phyloP scores from a whole-genome alignment of 2,797 vertebrate species.

The Australoheros facetus region DNA sequence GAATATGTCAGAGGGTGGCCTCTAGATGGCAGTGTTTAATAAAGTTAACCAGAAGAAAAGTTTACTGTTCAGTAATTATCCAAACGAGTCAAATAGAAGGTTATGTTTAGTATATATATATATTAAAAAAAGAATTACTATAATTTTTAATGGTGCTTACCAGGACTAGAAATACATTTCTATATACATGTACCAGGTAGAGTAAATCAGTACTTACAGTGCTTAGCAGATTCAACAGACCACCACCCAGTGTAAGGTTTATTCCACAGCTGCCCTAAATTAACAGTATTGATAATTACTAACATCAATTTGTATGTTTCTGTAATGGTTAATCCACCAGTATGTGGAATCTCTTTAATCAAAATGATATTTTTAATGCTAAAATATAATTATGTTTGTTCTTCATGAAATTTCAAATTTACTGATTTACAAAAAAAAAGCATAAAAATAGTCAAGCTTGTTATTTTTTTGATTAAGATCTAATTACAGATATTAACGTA shows the following conservation, averaged over 20 bases:
- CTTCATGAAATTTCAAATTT: neutral
- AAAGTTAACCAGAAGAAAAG: slow-evolving; percentile 21
- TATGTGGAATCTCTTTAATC: neutral
- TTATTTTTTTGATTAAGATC: neutral
- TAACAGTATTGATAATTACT: neutral
- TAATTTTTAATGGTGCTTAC: neutral
- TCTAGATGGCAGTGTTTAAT: slow-evolving; percentile 75
- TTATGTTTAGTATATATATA: neutral
- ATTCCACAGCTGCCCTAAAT: neutral
- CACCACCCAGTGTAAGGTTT: neutral
- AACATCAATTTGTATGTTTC: neutral
- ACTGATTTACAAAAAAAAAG: neutral
- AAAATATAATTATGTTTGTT: no score
- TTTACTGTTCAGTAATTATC: slow-evolving; percentile 32
- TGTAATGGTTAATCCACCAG: neutral
- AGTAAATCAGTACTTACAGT: no score
- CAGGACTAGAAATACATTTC: neutral
- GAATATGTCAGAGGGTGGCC: slow-evolving; percentile 12
- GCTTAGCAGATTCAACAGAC: no score
- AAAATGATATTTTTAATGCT: no score
- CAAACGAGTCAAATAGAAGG: neutral
- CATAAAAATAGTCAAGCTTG: neutral
- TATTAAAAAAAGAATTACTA: no score
- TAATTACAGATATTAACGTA: no score
- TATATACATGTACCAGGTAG: no score